Percentiles rank a stretch among this genome's conserved stretches.
Evolutionary conservation across 2,888 invertebrate genomes (phyloP).

Genomic region (Mycalesis mineus): DNA sequence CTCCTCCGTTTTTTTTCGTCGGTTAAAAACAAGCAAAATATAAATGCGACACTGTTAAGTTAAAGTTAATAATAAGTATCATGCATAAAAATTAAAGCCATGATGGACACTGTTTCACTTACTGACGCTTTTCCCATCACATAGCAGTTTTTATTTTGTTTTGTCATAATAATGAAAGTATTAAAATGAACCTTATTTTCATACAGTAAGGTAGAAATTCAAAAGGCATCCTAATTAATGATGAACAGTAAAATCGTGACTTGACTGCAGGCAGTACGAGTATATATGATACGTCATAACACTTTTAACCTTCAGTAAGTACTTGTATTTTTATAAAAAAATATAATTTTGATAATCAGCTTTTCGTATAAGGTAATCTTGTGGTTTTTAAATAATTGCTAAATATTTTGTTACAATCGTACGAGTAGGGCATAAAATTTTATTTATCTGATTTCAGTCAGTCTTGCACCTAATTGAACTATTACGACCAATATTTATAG

Average conservation of each 20-base stretch:
- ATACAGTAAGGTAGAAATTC: neutral
- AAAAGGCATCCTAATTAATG: neutral
- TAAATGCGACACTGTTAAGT: no score
- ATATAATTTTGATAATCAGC: neutral
- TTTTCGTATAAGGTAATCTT: neutral
- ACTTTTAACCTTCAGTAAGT: neutral
- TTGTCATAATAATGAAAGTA: neutral
- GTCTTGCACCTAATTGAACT: no score
- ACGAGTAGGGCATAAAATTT: no score
- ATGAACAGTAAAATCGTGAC: slow-evolving; percentile 1
- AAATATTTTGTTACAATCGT: no score
- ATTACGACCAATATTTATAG: no score
- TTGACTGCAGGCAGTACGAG: neutral
- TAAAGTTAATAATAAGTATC: neutral
- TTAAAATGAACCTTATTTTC: neutral
- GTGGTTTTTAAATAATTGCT: no score
- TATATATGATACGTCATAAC: neutral
- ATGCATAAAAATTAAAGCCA: neutral
- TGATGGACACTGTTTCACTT: neutral
- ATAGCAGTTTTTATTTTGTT: neutral
- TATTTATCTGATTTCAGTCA: no score
- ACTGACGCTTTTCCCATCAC: slow-evolving; percentile 1
- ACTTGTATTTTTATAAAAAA: no score
- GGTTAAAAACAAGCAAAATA: no score
- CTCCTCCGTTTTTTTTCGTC: no score